Evolutionary conservation across 2,113 vertebrate genomes (phyloP).

Genomic region (Oriolus oriolus): DNA sequence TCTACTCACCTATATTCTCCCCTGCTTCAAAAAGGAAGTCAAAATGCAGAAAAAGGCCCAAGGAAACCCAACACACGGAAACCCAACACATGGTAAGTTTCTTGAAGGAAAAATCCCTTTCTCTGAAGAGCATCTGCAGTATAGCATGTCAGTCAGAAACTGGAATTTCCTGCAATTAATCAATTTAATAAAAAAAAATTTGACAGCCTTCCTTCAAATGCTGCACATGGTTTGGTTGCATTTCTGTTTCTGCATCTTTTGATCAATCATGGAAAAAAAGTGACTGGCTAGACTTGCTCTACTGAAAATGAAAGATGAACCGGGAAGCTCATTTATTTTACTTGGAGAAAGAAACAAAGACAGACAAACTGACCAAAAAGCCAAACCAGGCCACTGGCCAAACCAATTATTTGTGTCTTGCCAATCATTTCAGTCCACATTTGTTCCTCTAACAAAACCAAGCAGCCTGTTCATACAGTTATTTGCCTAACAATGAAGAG

Average conservation of each 20-base stretch:
- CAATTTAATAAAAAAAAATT: background rate
- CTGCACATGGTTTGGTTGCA: background rate
- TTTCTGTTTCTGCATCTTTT: slow-evolving; percentile 32
- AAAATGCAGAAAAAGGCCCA: background rate
- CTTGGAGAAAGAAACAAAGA: slow-evolving; percentile 51
- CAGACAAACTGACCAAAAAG: slow-evolving; percentile 31
- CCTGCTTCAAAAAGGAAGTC: background rate
- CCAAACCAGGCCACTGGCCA: slow-evolving; percentile 36
- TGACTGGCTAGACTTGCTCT: background rate
- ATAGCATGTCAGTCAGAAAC: background rate
- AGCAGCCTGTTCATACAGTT: background rate
- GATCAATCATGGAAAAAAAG: slow-evolving; percentile 20
- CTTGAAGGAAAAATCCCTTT: background rate
- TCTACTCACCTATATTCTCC: background rate
- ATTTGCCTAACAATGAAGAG: background rate
- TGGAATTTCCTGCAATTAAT: slow-evolving; percentile 37
- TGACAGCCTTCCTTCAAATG: slow-evolving; percentile 5
- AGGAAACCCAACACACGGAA: background rate
- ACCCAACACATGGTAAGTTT: background rate
- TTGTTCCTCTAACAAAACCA: slow-evolving; percentile 9
- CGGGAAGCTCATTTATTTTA: slow-evolving; percentile 33
- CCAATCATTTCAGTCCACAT: background rate
- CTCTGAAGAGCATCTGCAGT: background rate
- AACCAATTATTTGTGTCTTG: slow-evolving; percentile 57
- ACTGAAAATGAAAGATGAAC: slow-evolving; percentile 31